A percentile compares a stretch with the other conserved stretches of the same genome.
Evolutionary conservation across 2,888 invertebrate species (phyloP).

Genomic region (Galerucella nymphaeae): DNA sequence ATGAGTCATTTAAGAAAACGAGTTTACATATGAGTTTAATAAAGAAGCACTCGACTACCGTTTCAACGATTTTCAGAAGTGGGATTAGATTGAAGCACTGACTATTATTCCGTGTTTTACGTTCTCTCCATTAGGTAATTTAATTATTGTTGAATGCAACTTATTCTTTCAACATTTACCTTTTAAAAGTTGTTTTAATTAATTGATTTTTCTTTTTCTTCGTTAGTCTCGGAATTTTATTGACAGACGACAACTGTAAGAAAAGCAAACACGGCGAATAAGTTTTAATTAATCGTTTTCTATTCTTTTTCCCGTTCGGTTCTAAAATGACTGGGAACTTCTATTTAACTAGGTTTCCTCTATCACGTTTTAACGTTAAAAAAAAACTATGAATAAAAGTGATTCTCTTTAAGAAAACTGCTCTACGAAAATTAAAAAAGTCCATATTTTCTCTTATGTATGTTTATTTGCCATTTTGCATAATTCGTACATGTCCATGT

Average conservation of each 20-base stretch:
- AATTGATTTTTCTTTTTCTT: slow-evolving; percentile 24
- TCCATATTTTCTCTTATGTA: too few species aligned
- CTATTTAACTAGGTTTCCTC: not conserved
- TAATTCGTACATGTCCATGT: too few species aligned
- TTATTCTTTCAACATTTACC: not conserved
- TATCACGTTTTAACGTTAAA: too few species aligned
- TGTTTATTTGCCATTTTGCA: too few species aligned
- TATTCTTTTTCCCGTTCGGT: not conserved
- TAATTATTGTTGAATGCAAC: slow-evolving; percentile 1
- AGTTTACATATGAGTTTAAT: slow-evolving; percentile 1
- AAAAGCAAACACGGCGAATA: slow-evolving; percentile 17
- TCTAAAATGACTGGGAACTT: not conserved
- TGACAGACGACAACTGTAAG: slow-evolving; percentile 24
- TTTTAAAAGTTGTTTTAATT: slow-evolving; percentile 21
- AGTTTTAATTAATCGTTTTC: not conserved
- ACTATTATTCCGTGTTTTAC: not conserved
- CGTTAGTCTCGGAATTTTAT: slow-evolving; percentile 22
- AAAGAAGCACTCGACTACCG: slow-evolving; percentile 3
- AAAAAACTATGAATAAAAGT: too few species aligned
- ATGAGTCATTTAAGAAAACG: slow-evolving; percentile 7
- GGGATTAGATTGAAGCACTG: not conserved
- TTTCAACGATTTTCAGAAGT: not conserved
- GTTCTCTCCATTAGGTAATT: not conserved
- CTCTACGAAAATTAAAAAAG: too few species aligned
- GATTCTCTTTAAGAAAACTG: too few species aligned